Evolutionary conservation across 2,888 invertebrate genomes (phyloP).

Genomic region (Metallyticus violacea): DNA sequence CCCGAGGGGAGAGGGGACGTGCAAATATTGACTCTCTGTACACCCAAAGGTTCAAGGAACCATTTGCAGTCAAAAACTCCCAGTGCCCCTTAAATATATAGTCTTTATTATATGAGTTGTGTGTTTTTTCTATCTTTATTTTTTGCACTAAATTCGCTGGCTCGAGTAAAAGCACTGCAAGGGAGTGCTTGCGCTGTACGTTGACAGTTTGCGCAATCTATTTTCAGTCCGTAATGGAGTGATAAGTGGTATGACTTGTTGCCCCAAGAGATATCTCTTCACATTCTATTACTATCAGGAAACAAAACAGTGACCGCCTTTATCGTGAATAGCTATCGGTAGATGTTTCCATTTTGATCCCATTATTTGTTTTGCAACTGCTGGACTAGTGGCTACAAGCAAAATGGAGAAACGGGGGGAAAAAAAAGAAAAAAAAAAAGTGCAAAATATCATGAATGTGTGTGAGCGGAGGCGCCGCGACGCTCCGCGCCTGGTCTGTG

Average conservation of each 20-base stretch:
- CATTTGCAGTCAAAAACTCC: too few relatives aligned
- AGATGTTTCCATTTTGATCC: not conserved
- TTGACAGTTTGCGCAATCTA: not conserved
- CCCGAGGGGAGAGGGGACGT: too few relatives aligned
- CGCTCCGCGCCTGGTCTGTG: not conserved
- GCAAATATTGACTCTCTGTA: too few relatives aligned
- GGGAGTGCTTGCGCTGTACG: too few relatives aligned
- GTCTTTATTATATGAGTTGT: too few relatives aligned
- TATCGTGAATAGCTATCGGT: not conserved
- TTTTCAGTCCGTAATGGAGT: not conserved
- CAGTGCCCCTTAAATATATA: too few relatives aligned
- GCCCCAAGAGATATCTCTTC: not conserved
- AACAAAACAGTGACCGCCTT: not conserved
- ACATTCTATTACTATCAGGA: not conserved
- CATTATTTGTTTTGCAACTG: not conserved
- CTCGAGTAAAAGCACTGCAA: too few relatives aligned
- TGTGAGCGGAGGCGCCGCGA: not conserved
- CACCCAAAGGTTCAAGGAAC: too few relatives aligned
- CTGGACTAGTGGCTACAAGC: not conserved
- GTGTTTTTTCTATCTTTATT: too few relatives aligned
- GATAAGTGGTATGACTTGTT: not conserved
- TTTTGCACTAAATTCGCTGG: not conserved
- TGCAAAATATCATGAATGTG: not conserved
- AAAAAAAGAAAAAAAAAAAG: not conserved
- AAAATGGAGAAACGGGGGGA: too few relatives aligned